Conservation (phyloP, 2,797 vertebrate genomes). For the Meda fulgida region DNA sequence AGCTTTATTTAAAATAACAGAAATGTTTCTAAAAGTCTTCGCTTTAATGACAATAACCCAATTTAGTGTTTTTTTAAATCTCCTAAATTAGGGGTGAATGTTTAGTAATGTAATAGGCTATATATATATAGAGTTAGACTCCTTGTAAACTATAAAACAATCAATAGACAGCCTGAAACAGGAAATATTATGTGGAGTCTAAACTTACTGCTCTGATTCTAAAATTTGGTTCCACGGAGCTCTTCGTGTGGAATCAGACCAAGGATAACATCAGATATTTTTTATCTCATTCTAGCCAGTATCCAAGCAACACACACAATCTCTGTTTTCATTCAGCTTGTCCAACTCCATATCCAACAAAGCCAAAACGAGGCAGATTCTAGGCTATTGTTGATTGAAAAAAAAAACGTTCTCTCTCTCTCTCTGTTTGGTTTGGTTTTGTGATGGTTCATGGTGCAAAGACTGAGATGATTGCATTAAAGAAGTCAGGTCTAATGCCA, state of each 20-base stretch:
- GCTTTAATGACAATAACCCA: not conserved
- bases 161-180: not conserved
- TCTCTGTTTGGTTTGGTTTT: slow-evolving; percentile 32
- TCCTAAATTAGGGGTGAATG: not conserved
- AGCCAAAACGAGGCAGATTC: slow-evolving; percentile 31
- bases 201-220: not conserved
- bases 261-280: slow-evolving; percentile 36
- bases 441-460: slow-evolving; percentile 29
- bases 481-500: slow-evolving; percentile 18
- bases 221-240: not conserved
- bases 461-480: slow-evolving; percentile 15
- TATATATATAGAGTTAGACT: too few relatives aligned
- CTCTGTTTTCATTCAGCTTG: slow-evolving; percentile 38
- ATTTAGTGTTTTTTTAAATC: not conserved
- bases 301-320: slow-evolving; percentile 47
- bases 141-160: not conserved
- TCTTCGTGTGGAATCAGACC: slow-evolving; percentile 17
- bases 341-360: slow-evolving; percentile 37
- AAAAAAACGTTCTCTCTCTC: not conserved
- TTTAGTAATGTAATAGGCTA: not conserved
- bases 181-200: not conserved
- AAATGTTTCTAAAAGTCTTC: not conserved
- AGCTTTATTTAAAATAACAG: too few relatives aligned
- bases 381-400: not conserved
- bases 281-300: slow-evolving; percentile 39